A percentile compares a stretch with the other conserved stretches of the same genome.
phyloP scores from a whole-genome alignment of 2,797 vertebrate species.

The Oreonectes daqikongensis region DNA sequence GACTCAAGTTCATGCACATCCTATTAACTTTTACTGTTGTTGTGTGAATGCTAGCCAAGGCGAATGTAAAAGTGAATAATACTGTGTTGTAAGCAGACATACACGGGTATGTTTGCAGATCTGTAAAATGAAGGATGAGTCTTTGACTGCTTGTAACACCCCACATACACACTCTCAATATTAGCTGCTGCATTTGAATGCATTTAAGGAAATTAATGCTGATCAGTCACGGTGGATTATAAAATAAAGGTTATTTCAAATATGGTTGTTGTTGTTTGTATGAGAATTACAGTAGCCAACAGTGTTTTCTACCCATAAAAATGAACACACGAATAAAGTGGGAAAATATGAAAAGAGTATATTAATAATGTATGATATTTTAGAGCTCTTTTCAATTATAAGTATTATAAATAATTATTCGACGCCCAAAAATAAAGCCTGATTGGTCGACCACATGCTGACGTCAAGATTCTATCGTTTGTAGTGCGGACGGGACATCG shows the following conservation, averaged over 20 bases:
- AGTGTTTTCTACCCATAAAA: no score
- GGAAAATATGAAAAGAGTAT: no score
- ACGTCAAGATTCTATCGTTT: conserved; percentile 19
- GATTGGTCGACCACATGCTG: background rate
- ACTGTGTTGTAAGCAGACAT: background rate
- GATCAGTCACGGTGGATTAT: conserved; percentile 3
- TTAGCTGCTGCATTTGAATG: no score
- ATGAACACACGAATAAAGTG: no score
- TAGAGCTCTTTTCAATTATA: no score
- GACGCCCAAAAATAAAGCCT: background rate
- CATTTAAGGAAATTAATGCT: conserved; percentile 19
- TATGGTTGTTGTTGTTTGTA: background rate
- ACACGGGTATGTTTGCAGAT: background rate
- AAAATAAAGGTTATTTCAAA: conserved; percentile 31
- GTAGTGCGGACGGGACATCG: background rate
- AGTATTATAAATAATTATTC: no score
- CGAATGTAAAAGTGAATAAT: background rate
- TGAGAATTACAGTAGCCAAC: background rate
- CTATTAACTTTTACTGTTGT: conserved; percentile 7
- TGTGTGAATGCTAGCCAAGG: background rate
- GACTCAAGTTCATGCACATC: background rate
- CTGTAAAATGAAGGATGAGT: background rate
- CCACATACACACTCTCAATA: conserved; percentile 4
- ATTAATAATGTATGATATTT: no score
- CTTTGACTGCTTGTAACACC: background rate